Percentiles rank a stretch among this genome's conserved stretches.
Conservation (phyloP, 2,113 vertebrate species). For the Poecilia latipinna region DNA sequence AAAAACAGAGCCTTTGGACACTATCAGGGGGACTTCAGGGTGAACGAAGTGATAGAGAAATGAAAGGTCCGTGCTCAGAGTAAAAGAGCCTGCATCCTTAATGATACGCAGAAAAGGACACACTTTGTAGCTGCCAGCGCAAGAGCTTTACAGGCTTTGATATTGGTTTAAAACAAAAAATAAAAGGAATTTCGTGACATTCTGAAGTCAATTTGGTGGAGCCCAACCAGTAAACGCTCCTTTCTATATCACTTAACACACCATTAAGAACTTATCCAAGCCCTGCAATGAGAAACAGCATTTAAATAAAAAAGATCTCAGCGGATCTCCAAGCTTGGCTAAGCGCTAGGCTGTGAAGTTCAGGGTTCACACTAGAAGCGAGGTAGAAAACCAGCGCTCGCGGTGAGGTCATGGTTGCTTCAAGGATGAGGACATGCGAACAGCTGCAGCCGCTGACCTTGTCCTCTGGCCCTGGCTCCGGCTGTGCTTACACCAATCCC, state of each 20-base stretch:
- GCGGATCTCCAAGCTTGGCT: constrained; percentile 8
- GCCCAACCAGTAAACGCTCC: not conserved
- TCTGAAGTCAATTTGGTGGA: constrained; percentile 26
- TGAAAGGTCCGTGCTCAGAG: not conserved
- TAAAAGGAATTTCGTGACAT: constrained; percentile 27
- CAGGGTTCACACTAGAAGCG: constrained; percentile 28
- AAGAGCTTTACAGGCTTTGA: not conserved
- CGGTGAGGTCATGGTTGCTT: constrained; percentile 57
- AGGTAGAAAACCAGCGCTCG: constrained; percentile 37
- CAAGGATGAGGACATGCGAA: constrained; percentile 56
- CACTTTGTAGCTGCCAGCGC: not conserved
- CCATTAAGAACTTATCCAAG: not conserved
- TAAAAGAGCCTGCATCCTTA: not conserved
- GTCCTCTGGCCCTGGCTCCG: constrained; percentile 29
- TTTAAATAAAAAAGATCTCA: not conserved
- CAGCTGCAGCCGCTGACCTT: constrained; percentile 64
- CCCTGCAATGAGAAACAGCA: not conserved
- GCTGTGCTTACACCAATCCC: constrained; percentile 44
- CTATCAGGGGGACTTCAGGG: constrained; percentile 24
- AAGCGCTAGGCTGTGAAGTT: constrained; percentile 25
- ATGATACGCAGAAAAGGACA: not conserved
- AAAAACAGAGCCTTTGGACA: constrained; percentile 67
- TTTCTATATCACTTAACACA: constrained; percentile 4
- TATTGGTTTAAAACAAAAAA: constrained; percentile 8
- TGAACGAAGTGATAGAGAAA: constrained; percentile 6